Percentiles rank a stretch among this genome's conserved stretches.
Conservation (phyloP, 2,797 vertebrate genomes). For the Florisuga fusca region DNA sequence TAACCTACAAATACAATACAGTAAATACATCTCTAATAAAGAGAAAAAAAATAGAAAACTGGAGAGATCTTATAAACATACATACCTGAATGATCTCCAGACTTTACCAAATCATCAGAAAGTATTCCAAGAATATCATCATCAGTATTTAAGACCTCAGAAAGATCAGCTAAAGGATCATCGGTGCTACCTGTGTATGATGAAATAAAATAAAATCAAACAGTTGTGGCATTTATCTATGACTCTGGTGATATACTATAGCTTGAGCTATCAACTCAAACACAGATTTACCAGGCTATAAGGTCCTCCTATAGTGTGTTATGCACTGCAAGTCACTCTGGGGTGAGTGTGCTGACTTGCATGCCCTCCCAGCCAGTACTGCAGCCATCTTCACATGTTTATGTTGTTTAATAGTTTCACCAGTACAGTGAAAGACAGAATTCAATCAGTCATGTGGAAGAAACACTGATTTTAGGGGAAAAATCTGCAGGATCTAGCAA, state of each 20-base stretch:
- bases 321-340: not conserved
- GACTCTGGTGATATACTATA: not conserved
- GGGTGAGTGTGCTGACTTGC: not conserved
- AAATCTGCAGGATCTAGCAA: not conserved
- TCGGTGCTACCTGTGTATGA: conserved; percentile 85
- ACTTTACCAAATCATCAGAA: conserved; percentile 92
- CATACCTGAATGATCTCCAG: conserved; percentile 91
- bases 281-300: not conserved
- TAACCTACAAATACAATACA: not conserved
- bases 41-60: not conserved
- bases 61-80: not conserved
- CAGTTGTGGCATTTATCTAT: not conserved
- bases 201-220: not conserved
- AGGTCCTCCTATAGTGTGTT: not conserved
- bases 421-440: not conserved
- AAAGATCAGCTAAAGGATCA: conserved; percentile 94
- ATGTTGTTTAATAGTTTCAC: fast-evolving
- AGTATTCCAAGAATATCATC: conserved; percentile 98
- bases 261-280: not conserved
- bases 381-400: not conserved
- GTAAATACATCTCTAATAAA: not conserved
- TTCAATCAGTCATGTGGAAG: not conserved
- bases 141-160: conserved; percentile 95
- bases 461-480: not conserved
- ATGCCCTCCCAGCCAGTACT: not conserved